phyloP scores from a whole-genome alignment of 1,140 invertebrate genomes.

The Ceratitis capitata region DNA sequence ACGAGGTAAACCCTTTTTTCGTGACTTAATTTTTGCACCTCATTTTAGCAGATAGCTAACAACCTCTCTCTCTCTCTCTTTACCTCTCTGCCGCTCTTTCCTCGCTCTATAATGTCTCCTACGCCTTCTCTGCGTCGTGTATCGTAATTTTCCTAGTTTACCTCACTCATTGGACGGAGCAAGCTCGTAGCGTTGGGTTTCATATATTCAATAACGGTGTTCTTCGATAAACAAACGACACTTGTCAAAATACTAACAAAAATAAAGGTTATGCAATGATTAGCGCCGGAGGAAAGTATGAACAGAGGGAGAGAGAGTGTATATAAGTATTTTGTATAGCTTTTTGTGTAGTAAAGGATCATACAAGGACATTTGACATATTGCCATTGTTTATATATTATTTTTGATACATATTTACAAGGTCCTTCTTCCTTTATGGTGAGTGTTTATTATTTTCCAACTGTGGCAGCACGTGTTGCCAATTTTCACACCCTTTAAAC shows the following conservation, averaged over 20 bases:
- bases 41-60: no score
- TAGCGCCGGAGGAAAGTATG: not conserved
- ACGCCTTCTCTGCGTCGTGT: not conserved
- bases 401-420: not conserved
- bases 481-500: conserved; percentile 63
- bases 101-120: no score
- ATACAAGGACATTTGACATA: conserved; percentile 61
- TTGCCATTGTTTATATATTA: conserved; percentile 49
- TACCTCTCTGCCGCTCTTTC: no score
- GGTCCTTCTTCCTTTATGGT: not conserved
- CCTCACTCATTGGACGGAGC: conserved; percentile 26
- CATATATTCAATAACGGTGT: conserved; percentile 38
- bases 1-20: not conserved
- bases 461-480: conserved; percentile 55
- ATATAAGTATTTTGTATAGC: not conserved
- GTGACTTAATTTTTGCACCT: conserved; percentile 1
- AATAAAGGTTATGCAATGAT: not conserved
- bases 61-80: no score
- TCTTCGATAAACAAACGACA: conserved; percentile 49
- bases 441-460: no score
- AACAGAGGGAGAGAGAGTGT: not conserved
- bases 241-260: conserved; percentile 60
- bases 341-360: not conserved
- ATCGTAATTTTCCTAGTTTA: conserved; percentile 29
- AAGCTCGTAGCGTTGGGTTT: conserved; percentile 39